Conservation (phyloP, 2,113 vertebrate species). For the Girardinichthys multiradiatus region DNA sequence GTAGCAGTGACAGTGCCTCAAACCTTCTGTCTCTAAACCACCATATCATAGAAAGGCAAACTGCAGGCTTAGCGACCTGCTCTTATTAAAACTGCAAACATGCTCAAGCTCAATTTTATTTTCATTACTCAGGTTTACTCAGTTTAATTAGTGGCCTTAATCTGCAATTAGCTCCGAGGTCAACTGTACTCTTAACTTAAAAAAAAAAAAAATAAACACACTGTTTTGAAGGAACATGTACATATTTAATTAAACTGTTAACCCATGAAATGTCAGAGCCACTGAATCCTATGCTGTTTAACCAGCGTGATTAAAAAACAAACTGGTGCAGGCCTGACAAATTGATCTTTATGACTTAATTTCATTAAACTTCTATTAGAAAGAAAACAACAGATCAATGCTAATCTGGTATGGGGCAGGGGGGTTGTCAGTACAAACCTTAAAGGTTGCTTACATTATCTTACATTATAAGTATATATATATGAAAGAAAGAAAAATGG, state of each 20-base stretch:
- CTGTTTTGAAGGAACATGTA: slow-evolving; percentile 77
- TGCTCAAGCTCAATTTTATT: slow-evolving; percentile 71
- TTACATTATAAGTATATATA: background rate
- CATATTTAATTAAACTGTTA: slow-evolving; percentile 79
- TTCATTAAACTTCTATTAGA: slow-evolving; percentile 28
- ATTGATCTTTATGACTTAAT: slow-evolving; percentile 45
- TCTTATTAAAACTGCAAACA: slow-evolving; percentile 68
- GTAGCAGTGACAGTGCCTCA: slow-evolving; percentile 26
- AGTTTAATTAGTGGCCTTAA: slow-evolving; percentile 82
- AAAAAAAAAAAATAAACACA: slow-evolving; percentile 60
- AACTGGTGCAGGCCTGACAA: slow-evolving; percentile 33
- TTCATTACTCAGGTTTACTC: slow-evolving; percentile 74
- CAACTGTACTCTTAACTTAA: slow-evolving; percentile 65
- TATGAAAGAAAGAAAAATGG: background rate
- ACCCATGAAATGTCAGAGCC: slow-evolving; percentile 76
- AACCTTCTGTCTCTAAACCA: slow-evolving; percentile 22
- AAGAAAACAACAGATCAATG: slow-evolving; percentile 21
- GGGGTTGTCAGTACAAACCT: slow-evolving; percentile 9
- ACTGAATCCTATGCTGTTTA: slow-evolving; percentile 51
- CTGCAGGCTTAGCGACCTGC: slow-evolving; percentile 43
- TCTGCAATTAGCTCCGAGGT: slow-evolving; percentile 83
- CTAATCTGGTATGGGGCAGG: background rate
- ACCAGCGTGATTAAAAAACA: slow-evolving; percentile 50
- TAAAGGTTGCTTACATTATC: background rate
- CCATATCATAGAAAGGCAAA: slow-evolving; percentile 61